A percentile compares a stretch with the other conserved stretches of the same genome.
Evolutionary conservation across 2,888 invertebrate species (phyloP).

Genomic region (Charanyca ferruginea): DNA sequence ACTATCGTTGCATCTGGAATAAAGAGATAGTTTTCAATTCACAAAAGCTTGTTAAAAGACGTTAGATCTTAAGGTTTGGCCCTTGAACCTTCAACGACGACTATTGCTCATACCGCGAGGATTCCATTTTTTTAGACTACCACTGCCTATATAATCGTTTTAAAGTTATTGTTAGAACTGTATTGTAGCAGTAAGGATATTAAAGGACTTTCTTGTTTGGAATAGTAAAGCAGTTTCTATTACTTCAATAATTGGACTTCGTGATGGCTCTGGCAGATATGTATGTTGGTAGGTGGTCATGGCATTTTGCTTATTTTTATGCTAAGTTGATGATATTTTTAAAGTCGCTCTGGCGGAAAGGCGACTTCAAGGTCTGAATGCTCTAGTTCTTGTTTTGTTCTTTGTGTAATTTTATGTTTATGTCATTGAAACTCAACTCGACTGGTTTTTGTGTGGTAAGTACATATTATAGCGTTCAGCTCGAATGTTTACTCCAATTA

Average conservation of each 20-base stretch:
- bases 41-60: constrained; percentile 98
- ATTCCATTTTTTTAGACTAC: constrained; percentile 81
- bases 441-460: constrained; percentile 47
- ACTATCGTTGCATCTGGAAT: constrained; percentile 97
- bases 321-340: constrained; percentile 73
- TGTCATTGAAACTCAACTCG: constrained; percentile 53
- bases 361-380: constrained; percentile 79
- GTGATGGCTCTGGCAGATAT: constrained; percentile 87
- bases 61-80: constrained; percentile 91
- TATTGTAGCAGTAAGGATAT: constrained; percentile 83
- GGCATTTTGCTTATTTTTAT: constrained; percentile 59
- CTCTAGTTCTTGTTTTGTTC: constrained; percentile 73
- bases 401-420: constrained; percentile 57
- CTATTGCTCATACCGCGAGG: constrained; percentile 84
- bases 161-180: constrained; percentile 79
- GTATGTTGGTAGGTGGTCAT: constrained; percentile 85
- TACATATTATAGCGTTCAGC: constrained; percentile 24
- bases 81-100: constrained; percentile 82
- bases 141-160: constrained; percentile 87
- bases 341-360: constrained; percentile 74
- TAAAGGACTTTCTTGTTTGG: constrained; percentile 75
- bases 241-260: constrained; percentile 75
- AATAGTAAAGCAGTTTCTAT: constrained; percentile 71
- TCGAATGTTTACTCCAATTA: constrained; percentile 55
- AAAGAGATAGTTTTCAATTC: constrained; percentile 98